Evolutionary conservation across 2,113 vertebrate species (phyloP), one percentile per base, ranked within the genome.

Genomic region (Brachyhypopomus gauderio): DNA sequence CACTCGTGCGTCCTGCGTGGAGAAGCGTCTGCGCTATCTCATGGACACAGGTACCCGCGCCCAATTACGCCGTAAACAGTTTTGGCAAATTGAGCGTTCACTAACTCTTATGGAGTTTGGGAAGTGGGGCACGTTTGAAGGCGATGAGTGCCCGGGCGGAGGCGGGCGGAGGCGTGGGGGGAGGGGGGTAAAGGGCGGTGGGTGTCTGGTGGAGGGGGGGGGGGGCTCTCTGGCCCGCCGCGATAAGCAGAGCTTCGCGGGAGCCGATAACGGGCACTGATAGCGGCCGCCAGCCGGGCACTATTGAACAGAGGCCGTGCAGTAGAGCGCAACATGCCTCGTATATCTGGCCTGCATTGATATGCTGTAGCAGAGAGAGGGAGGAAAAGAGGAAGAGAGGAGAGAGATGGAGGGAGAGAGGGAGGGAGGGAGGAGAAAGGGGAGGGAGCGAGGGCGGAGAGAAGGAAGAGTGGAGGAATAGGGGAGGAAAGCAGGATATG

Each of bases 51-150:
- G 98, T 99, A 98, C 94, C 95, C 95, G 94, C 94, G 96, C 97
- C 96, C 97, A 98, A 99, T 99, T 98, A 98, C 96, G 97, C 96
- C 97, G 97, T 97, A 98, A 98, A 99, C 96, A 96, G 97, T 97
- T 98, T 97, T 98, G 97, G 96, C 96, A 98, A 99, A 98, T 98
- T 97, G 96, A 98, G 96, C 96, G 94, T 97, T 95, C 94, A 94
- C 95, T 95, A 96, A 94, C 94, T 96, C 96, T 96, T 95, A 95
- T 95, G 94, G 95, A 96, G 95, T 96, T 96, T 95, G 95, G 95
- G 93, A 95, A 95, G 95, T 95, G 96, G 96, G 95, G 94, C 95
- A 95, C 95, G 95, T 96, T 96, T 96, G 95, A 96, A 96, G 95
- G 95, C 93, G 97, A 96, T 97, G n/a, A n/a, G 96, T 96, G 96